A percentile compares a stretch with the other conserved stretches of the same genome.
These are phyloP conservation scores for Craseonycteris thonglongyai DNA, from an alignment of 2,113 vertebrate genomes.

Conservation along the genomic window DNA sequence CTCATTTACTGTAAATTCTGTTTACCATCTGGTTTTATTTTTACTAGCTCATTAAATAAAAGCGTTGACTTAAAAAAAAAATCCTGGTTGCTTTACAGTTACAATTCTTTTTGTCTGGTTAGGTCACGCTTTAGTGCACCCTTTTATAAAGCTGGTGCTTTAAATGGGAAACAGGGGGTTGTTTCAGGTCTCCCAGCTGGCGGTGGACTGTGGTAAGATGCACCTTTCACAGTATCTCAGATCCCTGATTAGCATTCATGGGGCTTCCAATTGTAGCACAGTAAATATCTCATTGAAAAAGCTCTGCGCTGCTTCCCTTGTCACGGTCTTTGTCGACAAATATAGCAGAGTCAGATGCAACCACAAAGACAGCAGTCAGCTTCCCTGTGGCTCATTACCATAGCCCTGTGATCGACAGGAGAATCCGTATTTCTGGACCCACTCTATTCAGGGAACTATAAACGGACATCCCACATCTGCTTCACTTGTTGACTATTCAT, in stretches of 20 bases:
- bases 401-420: background rate
- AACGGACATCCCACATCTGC: constrained; percentile 21
- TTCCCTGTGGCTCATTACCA: background rate
- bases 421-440: background rate
- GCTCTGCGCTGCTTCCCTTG: background rate
- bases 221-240: background rate
- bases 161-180: background rate
- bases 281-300: background rate
- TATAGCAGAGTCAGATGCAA: background rate
- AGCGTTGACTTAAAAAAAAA: background rate
- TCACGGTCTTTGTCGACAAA: background rate
- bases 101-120: background rate
- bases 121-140: background rate
- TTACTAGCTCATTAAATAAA: constrained; percentile 3
- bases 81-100: background rate
- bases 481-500: background rate
- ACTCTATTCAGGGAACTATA: background rate
- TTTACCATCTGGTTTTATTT: background rate
- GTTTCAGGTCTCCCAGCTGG: background rate
- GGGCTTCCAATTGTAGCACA: background rate
- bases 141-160: background rate
- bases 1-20: background rate
- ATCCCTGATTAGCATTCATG: constrained; percentile 15
- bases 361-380: background rate
- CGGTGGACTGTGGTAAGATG: background rate